Evolutionary conservation across 2,113 vertebrate genomes (phyloP).

Genomic region (Chaetodon auriga): DNA sequence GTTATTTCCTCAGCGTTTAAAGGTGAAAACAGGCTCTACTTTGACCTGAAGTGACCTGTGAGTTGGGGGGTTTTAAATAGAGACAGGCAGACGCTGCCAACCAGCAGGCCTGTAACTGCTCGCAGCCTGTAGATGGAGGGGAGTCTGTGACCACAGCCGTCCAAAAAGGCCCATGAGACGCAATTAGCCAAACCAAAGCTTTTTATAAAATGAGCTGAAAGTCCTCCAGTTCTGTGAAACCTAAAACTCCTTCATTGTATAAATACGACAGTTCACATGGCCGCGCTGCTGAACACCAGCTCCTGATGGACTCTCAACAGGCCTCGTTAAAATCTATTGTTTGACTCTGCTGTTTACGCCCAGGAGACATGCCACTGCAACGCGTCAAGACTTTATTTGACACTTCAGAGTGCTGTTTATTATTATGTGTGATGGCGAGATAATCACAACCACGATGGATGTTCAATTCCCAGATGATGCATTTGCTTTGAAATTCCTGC

Average conservation of each 20-base stretch:
- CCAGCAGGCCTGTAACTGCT: conserved; percentile 75
- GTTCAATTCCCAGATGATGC: not conserved
- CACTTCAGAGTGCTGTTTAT: conserved; percentile 38
- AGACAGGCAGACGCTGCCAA: conserved; percentile 66
- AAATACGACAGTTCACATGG: conserved; percentile 28
- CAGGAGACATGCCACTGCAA: conserved; percentile 22
- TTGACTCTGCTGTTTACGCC: conserved; percentile 25
- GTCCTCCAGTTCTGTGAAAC: conserved; percentile 62
- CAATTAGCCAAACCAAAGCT: conserved; percentile 72
- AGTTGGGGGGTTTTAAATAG: conserved; percentile 61
- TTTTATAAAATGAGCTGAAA: conserved; percentile 56
- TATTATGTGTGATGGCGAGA: conserved; percentile 4
- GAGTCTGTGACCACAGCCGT: conserved; percentile 53
- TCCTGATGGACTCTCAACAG: conserved; percentile 7
- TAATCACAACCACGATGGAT: conserved; percentile 12
- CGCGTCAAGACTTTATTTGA: conserved; percentile 31
- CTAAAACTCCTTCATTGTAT: conserved; percentile 21
- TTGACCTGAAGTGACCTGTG: conserved; percentile 52
- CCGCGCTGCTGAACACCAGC: not conserved
- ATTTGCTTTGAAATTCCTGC: conserved; percentile 11
- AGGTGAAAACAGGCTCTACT: conserved; percentile 39
- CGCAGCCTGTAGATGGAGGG: conserved; percentile 54
- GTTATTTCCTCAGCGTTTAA: conserved; percentile 22
- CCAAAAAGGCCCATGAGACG: conserved; percentile 67
- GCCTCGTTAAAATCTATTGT: not conserved